Percentiles rank a stretch among this genome's conserved stretches.
Conservation (phyloP, 1,140 invertebrate species). For the Drosophila arawakana region DNA sequence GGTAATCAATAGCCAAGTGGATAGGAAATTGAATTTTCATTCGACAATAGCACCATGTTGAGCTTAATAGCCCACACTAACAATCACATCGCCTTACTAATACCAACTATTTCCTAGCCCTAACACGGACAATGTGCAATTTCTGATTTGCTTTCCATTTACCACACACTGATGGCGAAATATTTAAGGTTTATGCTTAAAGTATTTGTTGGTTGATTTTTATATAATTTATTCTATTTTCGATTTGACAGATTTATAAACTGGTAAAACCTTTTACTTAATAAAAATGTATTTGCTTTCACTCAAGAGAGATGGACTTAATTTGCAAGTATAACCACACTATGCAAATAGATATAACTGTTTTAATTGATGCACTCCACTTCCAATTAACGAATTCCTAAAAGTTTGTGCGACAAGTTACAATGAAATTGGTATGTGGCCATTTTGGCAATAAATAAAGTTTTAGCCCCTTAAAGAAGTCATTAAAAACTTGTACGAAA, state of each 20-base stretch:
- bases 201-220: too few relatives aligned
- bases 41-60: constrained; percentile 26
- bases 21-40: constrained; percentile 76
- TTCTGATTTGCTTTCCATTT: too few relatives aligned
- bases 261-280: too few relatives aligned
- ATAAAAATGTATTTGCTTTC: too few relatives aligned
- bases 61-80: constrained; percentile 4
- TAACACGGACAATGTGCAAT: too few relatives aligned
- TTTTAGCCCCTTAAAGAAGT: constrained; percentile 28
- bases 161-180: too few relatives aligned
- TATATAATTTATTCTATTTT: too few relatives aligned
- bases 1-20: constrained; percentile 72
- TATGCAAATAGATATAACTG: neutral
- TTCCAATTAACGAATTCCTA: constrained; percentile 76
- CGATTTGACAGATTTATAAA: too few relatives aligned
- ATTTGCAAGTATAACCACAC: neutral
- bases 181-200: too few relatives aligned
- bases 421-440: constrained; percentile 3
- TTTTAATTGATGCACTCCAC: constrained; percentile 90
- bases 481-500: constrained; percentile 44
- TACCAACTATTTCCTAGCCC: neutral
- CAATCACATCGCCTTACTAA: neutral
- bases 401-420: constrained; percentile 20
- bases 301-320: neutral
- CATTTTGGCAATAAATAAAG: constrained; percentile 28